Evolutionary conservation across 2,888 invertebrate species (phyloP), one percentile per base, ranked within the genome.

Genomic region (Biston stratarius): DNA sequence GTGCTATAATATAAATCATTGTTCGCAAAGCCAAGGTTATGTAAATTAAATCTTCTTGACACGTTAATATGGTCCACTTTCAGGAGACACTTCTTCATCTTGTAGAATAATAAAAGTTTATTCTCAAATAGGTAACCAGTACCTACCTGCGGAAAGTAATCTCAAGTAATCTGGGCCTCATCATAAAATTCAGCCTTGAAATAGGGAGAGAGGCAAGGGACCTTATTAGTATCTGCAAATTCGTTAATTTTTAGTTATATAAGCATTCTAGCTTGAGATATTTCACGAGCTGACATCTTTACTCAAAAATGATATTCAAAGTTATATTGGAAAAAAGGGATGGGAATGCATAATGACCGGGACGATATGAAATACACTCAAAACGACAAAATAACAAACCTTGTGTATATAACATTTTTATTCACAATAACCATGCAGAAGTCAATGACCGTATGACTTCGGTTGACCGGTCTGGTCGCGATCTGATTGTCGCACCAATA

Each of bases 401-500:
- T 51, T 34, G 8, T 67, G 49, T 62, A 66, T 69, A 71, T 72
- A 62, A 56, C 61, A 48, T 60, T 67, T 69, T 73, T 75, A 77
- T 77, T 74, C 73, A 82, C 77, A 83, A 83, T 86, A 84, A 84
- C 77, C 80, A 77, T 72, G 77, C 74, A 69, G 73, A 77, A 81
- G 91, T 91, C 91, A 88, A 85, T 78, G 91, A 87, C 91, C 92
- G 86, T 77, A 76, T 75, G 83, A 79, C 80, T 81, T 85, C 86
- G 88, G 89, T 87, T 89, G 91, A 89, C 91, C 88, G 91, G 85
- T 81, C 83, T 78, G 84, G 91, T 91, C 88, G 89, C 92, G 92
- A 90, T 89, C 93, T 91, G 92, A 92, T 94, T 91, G 90, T 86
- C 84, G 86, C 83, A 79, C 85, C 90, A 90, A 90, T 91, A 90